A percentile compares a stretch with the other conserved stretches of the same genome.
phyloP scores from a whole-genome alignment of 2,113 vertebrate genomes.

The Oxyruncus cristatus region DNA sequence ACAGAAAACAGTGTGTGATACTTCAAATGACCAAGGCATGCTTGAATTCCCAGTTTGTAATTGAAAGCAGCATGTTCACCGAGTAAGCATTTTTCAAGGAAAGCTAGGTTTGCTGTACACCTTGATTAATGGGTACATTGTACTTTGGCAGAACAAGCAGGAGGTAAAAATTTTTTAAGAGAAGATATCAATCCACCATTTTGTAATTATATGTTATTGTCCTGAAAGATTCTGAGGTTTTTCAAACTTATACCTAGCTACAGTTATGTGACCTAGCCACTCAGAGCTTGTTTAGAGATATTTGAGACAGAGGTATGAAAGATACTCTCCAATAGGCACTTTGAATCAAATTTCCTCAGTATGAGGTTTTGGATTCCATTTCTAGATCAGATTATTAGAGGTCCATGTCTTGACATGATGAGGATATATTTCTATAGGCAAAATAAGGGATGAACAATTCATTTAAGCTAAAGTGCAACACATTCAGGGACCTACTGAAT shows the following conservation, averaged over 20 bases:
- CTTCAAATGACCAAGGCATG: not conserved
- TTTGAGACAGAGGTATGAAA: not conserved
- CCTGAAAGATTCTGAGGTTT: not conserved
- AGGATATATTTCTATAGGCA: not conserved
- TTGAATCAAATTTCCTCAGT: not conserved
- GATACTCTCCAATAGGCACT: not conserved
- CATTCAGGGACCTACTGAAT: not conserved
- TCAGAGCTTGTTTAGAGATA: not conserved
- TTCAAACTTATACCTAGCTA: not conserved
- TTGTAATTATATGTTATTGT: not conserved
- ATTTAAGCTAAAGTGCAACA: not conserved
- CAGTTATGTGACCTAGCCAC: not conserved
- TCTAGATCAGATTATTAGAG: not conserved
- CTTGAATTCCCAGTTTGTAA: not conserved
- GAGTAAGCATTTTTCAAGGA: constrained; percentile 44
- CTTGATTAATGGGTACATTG: constrained; percentile 36
- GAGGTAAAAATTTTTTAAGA: not conserved
- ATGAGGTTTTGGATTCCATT: not conserved
- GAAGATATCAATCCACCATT: not conserved
- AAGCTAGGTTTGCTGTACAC: not conserved
- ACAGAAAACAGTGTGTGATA: not conserved
- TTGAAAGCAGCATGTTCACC: not conserved
- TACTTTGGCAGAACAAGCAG: not conserved
- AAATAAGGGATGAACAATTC: not conserved
- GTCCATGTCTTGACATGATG: not conserved